Conservation (phyloP, 2,797 vertebrate species). For the Anas acuta region DNA sequence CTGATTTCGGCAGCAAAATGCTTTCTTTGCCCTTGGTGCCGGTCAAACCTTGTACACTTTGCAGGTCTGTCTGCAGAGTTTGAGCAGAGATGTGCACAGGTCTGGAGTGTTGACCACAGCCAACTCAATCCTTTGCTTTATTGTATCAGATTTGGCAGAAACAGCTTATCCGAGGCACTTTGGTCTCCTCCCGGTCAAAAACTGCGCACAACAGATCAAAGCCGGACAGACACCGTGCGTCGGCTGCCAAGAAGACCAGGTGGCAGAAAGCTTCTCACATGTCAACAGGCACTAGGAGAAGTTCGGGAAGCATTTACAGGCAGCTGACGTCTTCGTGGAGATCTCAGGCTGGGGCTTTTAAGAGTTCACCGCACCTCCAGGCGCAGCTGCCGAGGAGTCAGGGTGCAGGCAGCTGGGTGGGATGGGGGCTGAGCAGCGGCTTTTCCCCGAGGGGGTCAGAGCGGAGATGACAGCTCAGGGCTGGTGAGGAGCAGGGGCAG, state of each 20-base stretch:
- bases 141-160: slow-evolving; percentile 35
- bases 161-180: background rate
- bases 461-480: background rate
- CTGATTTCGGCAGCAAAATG: background rate
- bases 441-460: background rate
- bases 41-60: background rate
- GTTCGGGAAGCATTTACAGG: background rate
- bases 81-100: background rate
- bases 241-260: slow-evolving; percentile 59
- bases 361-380: slow-evolving; percentile 1
- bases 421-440: background rate
- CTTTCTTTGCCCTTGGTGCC: background rate
- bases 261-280: slow-evolving; percentile 57
- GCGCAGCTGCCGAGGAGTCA: background rate
- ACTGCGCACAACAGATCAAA: background rate
- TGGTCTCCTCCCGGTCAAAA: slow-evolving; percentile 1
- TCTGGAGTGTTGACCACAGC: background rate
- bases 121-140: background rate
- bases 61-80: background rate
- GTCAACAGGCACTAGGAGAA: slow-evolving; percentile 48
- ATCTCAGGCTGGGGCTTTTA: slow-evolving; percentile 19
- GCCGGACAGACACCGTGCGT: background rate
- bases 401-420: background rate
- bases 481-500: background rate
- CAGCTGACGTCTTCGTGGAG: background rate